phyloP scores from a whole-genome alignment of 2,797 vertebrate species.

The Cossypha heuglini region DNA sequence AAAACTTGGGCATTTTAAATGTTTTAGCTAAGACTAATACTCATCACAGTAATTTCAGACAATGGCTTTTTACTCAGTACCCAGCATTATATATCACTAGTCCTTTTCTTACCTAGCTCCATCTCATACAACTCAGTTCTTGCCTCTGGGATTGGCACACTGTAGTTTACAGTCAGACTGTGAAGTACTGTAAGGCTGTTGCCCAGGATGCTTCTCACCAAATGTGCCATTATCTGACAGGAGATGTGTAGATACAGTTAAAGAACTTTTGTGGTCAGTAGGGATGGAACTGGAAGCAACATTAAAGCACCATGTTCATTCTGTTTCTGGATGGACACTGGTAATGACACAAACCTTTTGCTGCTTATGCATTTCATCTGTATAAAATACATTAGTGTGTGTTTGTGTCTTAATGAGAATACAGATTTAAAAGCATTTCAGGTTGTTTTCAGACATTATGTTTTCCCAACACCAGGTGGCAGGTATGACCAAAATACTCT shows the following conservation, averaged over 20 bases:
- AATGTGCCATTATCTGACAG: background rate
- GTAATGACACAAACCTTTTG: background rate
- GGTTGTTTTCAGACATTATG: background rate
- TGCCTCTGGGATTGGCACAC: background rate
- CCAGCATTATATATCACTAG: background rate
- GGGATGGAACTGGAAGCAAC: background rate
- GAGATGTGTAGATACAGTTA: background rate
- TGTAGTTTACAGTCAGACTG: background rate
- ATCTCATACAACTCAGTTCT: background rate
- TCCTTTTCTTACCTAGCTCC: background rate
- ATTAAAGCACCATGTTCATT: background rate
- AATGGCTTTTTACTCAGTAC: background rate
- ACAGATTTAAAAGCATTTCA: background rate
- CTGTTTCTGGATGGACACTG: background rate
- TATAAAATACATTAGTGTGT: background rate
- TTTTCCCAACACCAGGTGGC: conserved; percentile 43
- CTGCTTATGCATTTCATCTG: background rate
- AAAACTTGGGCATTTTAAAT: background rate
- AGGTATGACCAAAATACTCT: background rate
- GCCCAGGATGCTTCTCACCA: background rate
- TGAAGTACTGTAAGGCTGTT: background rate
- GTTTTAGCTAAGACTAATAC: background rate
- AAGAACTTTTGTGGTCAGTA: background rate
- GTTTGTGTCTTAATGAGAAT: background rate
- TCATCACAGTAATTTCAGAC: background rate